Percentiles rank a stretch among this genome's conserved stretches.
Conservation (phyloP, 2,113 vertebrate species). For the Oryzias melastigma region DNA sequence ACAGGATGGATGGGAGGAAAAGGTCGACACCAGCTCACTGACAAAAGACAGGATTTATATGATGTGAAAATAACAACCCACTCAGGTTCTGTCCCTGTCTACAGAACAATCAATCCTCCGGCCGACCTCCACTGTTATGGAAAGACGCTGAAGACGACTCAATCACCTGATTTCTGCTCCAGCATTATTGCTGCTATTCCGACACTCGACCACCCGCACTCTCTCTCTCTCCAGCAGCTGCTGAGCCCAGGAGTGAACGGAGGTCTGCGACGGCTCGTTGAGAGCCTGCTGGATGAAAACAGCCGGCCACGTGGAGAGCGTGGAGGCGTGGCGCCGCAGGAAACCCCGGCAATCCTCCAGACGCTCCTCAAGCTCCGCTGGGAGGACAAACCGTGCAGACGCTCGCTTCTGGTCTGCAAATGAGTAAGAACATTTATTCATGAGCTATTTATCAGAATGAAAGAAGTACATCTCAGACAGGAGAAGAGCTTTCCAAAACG, state of each 20-base stretch:
- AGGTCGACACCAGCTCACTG: constrained; percentile 73
- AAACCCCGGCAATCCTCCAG: constrained; percentile 71
- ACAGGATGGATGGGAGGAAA: constrained; percentile 73
- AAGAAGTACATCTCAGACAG: too few relatives aligned
- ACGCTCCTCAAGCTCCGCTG: constrained; percentile 2
- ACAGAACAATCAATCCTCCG: too few relatives aligned
- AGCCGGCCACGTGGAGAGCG: constrained; percentile 78
- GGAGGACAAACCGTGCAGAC: constrained; percentile 1
- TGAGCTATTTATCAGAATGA: not conserved
- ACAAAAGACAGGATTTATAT: not conserved
- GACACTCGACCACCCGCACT: constrained; percentile 62
- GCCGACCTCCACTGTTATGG: not conserved
- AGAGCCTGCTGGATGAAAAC: constrained; percentile 84
- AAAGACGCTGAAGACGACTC: too few relatives aligned
- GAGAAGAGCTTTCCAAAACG: not conserved
- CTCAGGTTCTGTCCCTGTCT: too few relatives aligned
- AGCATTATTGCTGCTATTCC: constrained; percentile 67
- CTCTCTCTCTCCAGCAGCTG: constrained; percentile 52
- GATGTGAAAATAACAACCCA: too few relatives aligned
- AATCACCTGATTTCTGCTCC: constrained; percentile 47
- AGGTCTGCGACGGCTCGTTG: constrained; percentile 70
- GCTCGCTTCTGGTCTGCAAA: constrained; percentile 19
- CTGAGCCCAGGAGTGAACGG: constrained; percentile 75
- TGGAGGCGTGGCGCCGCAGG: constrained; percentile 69
- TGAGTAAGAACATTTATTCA: not conserved